phyloP scores from a whole-genome alignment of 30 jellyfish, hydroid and myxozoan genomes.

The Turritopsis dohrnii region DNA sequence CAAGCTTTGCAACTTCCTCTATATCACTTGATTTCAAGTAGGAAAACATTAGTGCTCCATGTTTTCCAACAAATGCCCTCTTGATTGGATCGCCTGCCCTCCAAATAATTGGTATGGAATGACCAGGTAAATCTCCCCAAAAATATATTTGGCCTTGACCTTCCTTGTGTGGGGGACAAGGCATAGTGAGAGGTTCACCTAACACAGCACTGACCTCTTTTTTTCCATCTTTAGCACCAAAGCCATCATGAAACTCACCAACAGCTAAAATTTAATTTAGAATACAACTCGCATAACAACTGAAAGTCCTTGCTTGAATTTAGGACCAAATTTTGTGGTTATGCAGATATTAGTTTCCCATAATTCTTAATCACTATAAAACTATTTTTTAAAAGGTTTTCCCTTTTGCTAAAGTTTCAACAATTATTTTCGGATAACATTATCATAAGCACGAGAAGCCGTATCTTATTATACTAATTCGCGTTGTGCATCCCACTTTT shows the following conservation, averaged over 20 bases:
- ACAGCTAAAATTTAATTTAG: slow-evolving; percentile 19
- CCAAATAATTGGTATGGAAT: slow-evolving; percentile 17
- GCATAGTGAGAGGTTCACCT: slow-evolving; percentile 16
- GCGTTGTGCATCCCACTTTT: too few species aligned
- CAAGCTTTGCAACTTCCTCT: background rate
- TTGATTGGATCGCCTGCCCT: background rate
- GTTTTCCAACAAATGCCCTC: background rate
- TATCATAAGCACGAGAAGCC: too few species aligned
- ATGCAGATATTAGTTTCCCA: too few species aligned
- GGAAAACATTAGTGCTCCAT: slow-evolving; percentile 15
- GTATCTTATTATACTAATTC: too few species aligned
- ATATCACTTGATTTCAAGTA: slow-evolving; percentile 5
- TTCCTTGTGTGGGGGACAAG: slow-evolving; percentile 25
- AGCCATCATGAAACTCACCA: slow-evolving; percentile 9
- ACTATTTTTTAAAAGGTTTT: too few species aligned
- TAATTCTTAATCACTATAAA: too few species aligned
- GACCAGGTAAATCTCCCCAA: slow-evolving; percentile 29
- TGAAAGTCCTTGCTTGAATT: too few species aligned
- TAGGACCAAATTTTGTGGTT: too few species aligned
- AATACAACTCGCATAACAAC: background rate
- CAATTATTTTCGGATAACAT: too few species aligned
- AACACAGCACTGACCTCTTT: background rate
- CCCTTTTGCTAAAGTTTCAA: too few species aligned
- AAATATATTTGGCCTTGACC: slow-evolving; percentile 29
- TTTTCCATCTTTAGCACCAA: background rate